Evolutionary conservation across 2,888 invertebrate genomes (phyloP).

Genomic region (Caenorhabditis zanzibari): DNA sequence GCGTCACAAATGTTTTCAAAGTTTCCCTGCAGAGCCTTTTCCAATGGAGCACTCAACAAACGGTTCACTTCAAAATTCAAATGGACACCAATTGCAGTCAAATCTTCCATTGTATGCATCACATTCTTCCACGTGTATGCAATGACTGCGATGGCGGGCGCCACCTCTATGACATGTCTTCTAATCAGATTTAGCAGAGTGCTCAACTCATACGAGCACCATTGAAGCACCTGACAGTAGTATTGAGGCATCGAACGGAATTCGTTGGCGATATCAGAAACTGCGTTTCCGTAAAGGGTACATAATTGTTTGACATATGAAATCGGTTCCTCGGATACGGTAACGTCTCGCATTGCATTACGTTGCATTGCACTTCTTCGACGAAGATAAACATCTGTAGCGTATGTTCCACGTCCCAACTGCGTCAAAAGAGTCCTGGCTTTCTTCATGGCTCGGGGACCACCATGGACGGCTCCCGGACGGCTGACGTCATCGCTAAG

Average conservation of each 20-base stretch:
- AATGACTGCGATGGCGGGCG: slow-evolving; percentile 81
- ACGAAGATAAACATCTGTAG: slow-evolving; percentile 80
- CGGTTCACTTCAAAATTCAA: slow-evolving; percentile 94
- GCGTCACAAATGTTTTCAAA: slow-evolving; percentile 91
- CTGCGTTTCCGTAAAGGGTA: slow-evolving; percentile 73
- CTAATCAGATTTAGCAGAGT: slow-evolving; percentile 78
- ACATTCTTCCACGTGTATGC: slow-evolving; percentile 80
- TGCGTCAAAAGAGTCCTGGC: slow-evolving; percentile 71
- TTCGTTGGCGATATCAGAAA: slow-evolving; percentile 78
- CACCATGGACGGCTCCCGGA: slow-evolving; percentile 80
- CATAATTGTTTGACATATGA: slow-evolving; percentile 80
- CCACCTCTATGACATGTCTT: slow-evolving; percentile 82
- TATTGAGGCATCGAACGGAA: slow-evolving; percentile 74
- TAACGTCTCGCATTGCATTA: slow-evolving; percentile 72
- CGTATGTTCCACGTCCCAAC: slow-evolving; percentile 78
- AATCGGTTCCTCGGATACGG: slow-evolving; percentile 75
- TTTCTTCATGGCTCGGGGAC: slow-evolving; percentile 78
- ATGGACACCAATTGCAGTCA: slow-evolving; percentile 89
- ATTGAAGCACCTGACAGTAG: slow-evolving; percentile 79
- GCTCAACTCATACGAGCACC: slow-evolving; percentile 81
- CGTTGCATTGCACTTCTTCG: slow-evolving; percentile 75
- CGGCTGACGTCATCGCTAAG: slow-evolving; percentile 80
- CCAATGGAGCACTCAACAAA: slow-evolving; percentile 89
- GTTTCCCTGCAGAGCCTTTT: slow-evolving; percentile 89
- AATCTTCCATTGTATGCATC: slow-evolving; percentile 77